These are phyloP conservation scores for Meda fulgida DNA, from an alignment of 2,797 vertebrate species.

Conservation along the genomic window DNA sequence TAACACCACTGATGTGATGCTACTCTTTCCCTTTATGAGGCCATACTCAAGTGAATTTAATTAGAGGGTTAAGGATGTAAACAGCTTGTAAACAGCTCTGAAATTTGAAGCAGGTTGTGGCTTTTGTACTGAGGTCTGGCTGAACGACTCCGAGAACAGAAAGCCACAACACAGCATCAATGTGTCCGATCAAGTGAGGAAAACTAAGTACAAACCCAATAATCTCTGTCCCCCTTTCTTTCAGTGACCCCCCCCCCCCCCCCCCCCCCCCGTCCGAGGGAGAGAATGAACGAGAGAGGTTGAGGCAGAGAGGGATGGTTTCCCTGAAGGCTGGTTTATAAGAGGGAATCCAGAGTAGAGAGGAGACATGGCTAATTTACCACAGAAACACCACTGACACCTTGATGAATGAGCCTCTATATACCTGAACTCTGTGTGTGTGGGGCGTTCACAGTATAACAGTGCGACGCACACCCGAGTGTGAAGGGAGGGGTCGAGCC, in stretches of 20 bases:
- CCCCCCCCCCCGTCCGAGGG: not conserved
- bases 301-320: constrained; percentile 46
- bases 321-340: constrained; percentile 50
- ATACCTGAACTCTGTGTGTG: constrained; percentile 41
- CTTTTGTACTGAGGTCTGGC: constrained; percentile 22
- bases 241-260: not conserved
- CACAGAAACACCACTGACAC: constrained; percentile 49
- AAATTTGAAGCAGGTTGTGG: constrained; percentile 6
- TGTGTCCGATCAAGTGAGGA: constrained; percentile 15
- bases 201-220: constrained; percentile 27
- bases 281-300: constrained; percentile 23
- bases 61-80: not conserved
- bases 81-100: constrained; percentile 12
- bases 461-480: not conserved
- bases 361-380: constrained; percentile 53
- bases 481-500: constrained; percentile 38
- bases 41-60: not conserved
- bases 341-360: constrained; percentile 50
- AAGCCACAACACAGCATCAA: constrained; percentile 28
- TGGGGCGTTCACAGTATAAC: constrained; percentile 34
- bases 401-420: constrained; percentile 49
- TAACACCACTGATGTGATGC: not conserved
- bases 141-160: not conserved
- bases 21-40: not conserved
- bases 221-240: constrained; percentile 25